Evolutionary conservation across 1,140 invertebrate genomes (phyloP), one percentile per base, ranked within the genome.

Genomic region (Theocolax elegans): DNA sequence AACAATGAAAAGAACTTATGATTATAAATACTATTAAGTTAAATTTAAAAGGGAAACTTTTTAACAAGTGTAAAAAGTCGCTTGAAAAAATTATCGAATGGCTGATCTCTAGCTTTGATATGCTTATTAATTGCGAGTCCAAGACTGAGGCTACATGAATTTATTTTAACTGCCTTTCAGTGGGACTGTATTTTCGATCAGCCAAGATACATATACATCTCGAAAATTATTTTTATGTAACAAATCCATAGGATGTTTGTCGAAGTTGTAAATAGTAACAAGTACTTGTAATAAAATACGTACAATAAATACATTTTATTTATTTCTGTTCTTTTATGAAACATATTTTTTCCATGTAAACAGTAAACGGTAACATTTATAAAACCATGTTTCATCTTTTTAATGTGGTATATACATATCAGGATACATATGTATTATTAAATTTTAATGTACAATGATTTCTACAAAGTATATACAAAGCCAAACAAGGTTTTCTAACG

Each of bases 231-330:
- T 84, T 85, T 84, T 83, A 75, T 83, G 80, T 81, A 84, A 84
- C 27, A 70, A 78, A 81, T 80, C 80, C 80, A 77, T 72, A 83
- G 75, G 40, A 75, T 58, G 51, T 84, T 78, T 79, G 77, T 77
- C 72, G 80, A 74, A 83, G 69, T 77, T 85, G 83, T 85, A 83
- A 79, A 85, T 85, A 85, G 77, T 53, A 79, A 76, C 79, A 76
- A 75, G 76, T 84, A 83, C 80, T 85, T 85, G 82, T 83, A 86
- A 86, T 84, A 85, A 85, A 85, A 83, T 77, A 79, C 71, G 80
- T 70, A 66, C 13, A 51, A 66, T 49, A 54, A 9, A 62, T 63
- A 12, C 1, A 25, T 62, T 48, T 44, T 69, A 42, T 69, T 65
- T 58, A 64, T 3, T 54, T 58, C 48, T 21, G 29, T 35, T 35